Conservation (phyloP, 2,113 vertebrate species). For the Acrocephalus arundinaceus region DNA sequence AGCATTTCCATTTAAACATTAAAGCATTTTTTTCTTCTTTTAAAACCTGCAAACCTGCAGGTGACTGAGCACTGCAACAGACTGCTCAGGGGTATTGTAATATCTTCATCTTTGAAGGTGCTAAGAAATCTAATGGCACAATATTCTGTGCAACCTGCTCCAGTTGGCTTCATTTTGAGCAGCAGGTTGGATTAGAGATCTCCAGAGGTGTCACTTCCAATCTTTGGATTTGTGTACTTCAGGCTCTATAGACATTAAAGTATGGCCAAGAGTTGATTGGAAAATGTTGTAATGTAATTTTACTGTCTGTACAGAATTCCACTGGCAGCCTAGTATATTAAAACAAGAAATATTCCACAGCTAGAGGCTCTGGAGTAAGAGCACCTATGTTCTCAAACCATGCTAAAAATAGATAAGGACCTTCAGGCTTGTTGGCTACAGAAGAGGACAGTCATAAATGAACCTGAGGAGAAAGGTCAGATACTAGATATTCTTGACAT, state of each 20-base stretch:
- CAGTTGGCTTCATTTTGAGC: not conserved
- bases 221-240: not conserved
- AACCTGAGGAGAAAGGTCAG: not conserved
- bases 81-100: not conserved
- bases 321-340: not conserved
- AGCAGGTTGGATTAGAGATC: not conserved
- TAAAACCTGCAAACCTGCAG: not conserved
- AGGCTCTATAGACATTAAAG: not conserved
- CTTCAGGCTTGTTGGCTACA: not conserved
- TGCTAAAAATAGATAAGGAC: not conserved
- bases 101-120: not conserved
- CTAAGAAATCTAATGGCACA: not conserved
- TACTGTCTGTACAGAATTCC: not conserved
- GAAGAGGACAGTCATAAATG: not conserved
- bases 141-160: not conserved
- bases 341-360: not conserved
- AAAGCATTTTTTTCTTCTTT: not conserved
- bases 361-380: not conserved
- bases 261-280: not conserved
- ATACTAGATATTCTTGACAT: not conserved
- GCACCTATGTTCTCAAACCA: not conserved
- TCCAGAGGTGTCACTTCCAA: not conserved
- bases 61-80: not conserved
- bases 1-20: not conserved
- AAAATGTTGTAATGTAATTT: not conserved